A percentile compares a stretch with the other conserved stretches of the same genome.
phyloP scores from a whole-genome alignment of 2,113 vertebrate species.

The Xiphorhynchus elegans region DNA sequence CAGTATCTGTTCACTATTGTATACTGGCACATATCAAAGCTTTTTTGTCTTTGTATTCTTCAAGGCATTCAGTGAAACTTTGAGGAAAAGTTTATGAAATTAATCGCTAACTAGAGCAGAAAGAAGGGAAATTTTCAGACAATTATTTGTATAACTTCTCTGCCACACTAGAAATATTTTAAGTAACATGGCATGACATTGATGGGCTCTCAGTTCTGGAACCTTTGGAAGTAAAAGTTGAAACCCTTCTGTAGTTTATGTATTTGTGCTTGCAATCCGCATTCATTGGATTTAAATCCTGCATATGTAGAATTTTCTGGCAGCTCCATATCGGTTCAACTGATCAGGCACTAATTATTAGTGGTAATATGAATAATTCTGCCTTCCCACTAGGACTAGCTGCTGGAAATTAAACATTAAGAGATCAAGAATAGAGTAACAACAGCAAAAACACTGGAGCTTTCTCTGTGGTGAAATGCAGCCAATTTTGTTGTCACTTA shows the following conservation, averaged over 20 bases:
- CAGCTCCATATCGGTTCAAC: background rate
- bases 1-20: background rate
- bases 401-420: background rate
- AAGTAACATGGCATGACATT: background rate
- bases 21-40: fast-evolving
- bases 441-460: background rate
- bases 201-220: background rate
- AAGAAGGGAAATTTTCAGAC: background rate
- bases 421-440: background rate
- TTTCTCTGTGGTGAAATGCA: background rate
- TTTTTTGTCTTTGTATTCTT: background rate
- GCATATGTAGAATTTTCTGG: background rate
- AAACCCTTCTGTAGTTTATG: background rate
- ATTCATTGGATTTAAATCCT: background rate
- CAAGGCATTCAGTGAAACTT: background rate
- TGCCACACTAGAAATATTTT: background rate
- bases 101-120: background rate
- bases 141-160: background rate
- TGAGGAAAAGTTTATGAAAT: background rate
- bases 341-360: background rate
- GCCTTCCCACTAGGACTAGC: background rate
- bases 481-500: background rate
- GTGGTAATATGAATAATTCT: background rate
- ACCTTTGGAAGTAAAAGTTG: background rate
- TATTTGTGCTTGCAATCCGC: background rate